Evolutionary conservation across 2,888 invertebrate species (phyloP).

Genomic region (Ophion obscuratus): DNA sequence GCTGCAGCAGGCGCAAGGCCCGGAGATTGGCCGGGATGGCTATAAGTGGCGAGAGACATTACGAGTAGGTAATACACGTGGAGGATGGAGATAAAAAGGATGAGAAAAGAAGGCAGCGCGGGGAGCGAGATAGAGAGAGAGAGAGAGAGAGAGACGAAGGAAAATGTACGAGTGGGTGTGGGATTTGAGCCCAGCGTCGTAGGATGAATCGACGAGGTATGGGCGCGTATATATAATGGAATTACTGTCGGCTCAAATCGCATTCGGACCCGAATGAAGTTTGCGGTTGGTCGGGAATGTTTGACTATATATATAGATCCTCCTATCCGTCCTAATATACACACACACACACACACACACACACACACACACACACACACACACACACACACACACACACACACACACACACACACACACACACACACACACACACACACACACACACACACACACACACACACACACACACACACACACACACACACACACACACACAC

Average conservation of each 20-base stretch:
- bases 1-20: background rate
- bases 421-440: too few species aligned
- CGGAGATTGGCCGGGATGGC: constrained; percentile 22
- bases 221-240: constrained; percentile 73
- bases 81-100: constrained; percentile 32
- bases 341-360: too few species aligned
- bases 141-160: background rate
- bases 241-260: constrained; percentile 80
- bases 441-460: too few species aligned
- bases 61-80: constrained; percentile 31
- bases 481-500: too few species aligned
- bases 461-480: too few species aligned
- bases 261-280: constrained; percentile 78
- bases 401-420: too few species aligned
- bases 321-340: background rate
- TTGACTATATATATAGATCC: constrained; percentile 59
- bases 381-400: too few species aligned
- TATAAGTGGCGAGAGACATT: constrained; percentile 40
- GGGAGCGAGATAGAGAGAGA: background rate
- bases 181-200: constrained; percentile 59
- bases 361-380: too few species aligned
- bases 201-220: constrained; percentile 72
- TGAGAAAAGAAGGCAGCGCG: background rate
- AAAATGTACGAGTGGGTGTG: background rate
- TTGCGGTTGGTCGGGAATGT: constrained; percentile 78